phyloP scores from a whole-genome alignment of 2,888 invertebrate species.

The Diloba caeruleocephala region DNA sequence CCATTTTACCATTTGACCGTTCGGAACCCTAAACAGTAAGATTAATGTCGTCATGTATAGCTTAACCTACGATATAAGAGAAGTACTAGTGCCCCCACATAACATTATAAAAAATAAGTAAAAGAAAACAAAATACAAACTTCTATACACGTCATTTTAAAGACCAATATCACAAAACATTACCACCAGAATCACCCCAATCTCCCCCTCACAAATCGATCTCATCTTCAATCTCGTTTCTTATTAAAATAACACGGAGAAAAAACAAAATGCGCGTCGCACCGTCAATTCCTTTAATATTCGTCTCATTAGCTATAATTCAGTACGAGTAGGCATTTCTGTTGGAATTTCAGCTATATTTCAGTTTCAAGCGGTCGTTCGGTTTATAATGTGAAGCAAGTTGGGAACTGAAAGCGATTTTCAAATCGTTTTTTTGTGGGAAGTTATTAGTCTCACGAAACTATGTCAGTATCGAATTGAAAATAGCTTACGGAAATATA shows the following conservation, averaged over 20 bases:
- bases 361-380: conserved; percentile 78
- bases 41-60: no score
- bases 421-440: neutral
- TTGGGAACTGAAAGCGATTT: conserved; percentile 42
- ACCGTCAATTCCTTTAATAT: conserved; percentile 74
- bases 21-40: no score
- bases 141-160: neutral
- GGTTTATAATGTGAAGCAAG: conserved; percentile 63
- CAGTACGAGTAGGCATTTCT: conserved; percentile 76
- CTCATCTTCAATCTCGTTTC: conserved; percentile 23
- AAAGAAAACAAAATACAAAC: no score
- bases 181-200: conserved; percentile 18
- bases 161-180: conserved; percentile 36
- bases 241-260: conserved; percentile 45
- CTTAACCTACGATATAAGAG: no score
- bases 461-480: no score
- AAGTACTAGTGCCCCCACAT: no score
- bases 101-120: no score
- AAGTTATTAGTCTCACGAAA: no score
- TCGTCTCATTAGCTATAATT: conserved; percentile 82
- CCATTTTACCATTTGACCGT: no score
- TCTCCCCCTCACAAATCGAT: conserved; percentile 22
- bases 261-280: conserved; percentile 55
- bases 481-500: no score
- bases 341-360: conserved; percentile 81